Percentiles rank a stretch among this genome's conserved stretches.
Evolutionary conservation across 2,888 invertebrate species (phyloP).

Genomic region (Apotomis betuletana): DNA sequence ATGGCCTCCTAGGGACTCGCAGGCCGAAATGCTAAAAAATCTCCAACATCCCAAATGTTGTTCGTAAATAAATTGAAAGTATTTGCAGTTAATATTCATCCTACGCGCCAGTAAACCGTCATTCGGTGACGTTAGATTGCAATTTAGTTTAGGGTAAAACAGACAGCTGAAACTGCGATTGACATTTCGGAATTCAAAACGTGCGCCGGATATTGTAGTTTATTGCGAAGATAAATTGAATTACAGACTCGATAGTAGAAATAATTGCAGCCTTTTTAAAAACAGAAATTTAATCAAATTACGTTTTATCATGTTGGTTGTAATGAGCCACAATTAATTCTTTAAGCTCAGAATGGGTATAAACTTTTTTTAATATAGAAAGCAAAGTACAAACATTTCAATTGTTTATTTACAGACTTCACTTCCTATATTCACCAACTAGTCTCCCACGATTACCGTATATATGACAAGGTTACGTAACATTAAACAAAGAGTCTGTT

Average conservation of each 20-base stretch:
- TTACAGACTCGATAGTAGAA: too few species aligned
- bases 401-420: background rate
- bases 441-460: slow-evolving; percentile 5
- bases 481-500: slow-evolving; percentile 26
- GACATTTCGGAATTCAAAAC: background rate
- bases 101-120: background rate
- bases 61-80: slow-evolving; percentile 43
- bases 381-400: background rate
- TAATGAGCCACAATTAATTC: too few species aligned
- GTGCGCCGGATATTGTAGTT: background rate
- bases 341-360: too few species aligned
- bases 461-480: slow-evolving; percentile 25
- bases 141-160: slow-evolving; percentile 13
- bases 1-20: slow-evolving; percentile 67
- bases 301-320: too few species aligned
- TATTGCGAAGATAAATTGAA: background rate
- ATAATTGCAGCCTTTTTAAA: too few species aligned
- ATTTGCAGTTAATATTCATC: slow-evolving; percentile 36
- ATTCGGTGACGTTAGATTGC: slow-evolving; percentile 20
- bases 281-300: too few species aligned
- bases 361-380: background rate
- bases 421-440: slow-evolving; percentile 19
- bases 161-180: slow-evolving; percentile 1
- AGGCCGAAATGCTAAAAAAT: slow-evolving; percentile 52
- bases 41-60: slow-evolving; percentile 48